phyloP scores from a whole-genome alignment of 2,797 vertebrate species.

The Buceros bicornis region DNA sequence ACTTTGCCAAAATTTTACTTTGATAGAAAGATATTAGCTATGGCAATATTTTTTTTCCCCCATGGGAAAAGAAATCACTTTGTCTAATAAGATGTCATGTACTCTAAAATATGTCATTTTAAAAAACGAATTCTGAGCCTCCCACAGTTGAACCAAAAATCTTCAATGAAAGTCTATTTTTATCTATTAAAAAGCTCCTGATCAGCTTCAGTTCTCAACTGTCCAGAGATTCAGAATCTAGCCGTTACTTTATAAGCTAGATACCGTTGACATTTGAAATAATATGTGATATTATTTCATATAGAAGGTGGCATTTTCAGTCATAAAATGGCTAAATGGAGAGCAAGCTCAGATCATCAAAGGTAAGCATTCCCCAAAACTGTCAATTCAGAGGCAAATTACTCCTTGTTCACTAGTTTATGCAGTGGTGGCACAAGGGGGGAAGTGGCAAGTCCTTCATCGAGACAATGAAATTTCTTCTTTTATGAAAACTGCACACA shows the following conservation, averaged over 20 bases:
- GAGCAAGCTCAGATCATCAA: not conserved
- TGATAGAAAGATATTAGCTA: not conserved
- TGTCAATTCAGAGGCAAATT: not conserved
- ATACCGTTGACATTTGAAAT: not conserved
- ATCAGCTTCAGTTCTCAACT: not conserved
- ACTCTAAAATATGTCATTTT: not conserved
- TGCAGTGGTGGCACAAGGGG: not conserved
- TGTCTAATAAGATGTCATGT: not conserved
- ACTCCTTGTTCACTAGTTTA: not conserved
- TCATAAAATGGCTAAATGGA: not conserved
- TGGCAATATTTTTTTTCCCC: not conserved
- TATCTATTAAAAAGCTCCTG: not conserved
- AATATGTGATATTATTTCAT: not conserved
- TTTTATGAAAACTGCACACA: not conserved
- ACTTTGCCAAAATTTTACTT: not conserved
- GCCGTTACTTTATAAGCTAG: not conserved
- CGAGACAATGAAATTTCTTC: not conserved
- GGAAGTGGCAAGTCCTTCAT: not conserved
- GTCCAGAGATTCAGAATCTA: not conserved
- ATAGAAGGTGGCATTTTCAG: not conserved
- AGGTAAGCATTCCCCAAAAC: not conserved
- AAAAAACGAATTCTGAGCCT: not conserved
- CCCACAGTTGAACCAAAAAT: not conserved
- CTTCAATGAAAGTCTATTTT: not conserved
- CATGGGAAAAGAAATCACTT: not conserved